A percentile compares a stretch with the other conserved stretches of the same genome.
phyloP scores from a whole-genome alignment of 2,797 vertebrate genomes.

The Oophaga sylvatica region DNA sequence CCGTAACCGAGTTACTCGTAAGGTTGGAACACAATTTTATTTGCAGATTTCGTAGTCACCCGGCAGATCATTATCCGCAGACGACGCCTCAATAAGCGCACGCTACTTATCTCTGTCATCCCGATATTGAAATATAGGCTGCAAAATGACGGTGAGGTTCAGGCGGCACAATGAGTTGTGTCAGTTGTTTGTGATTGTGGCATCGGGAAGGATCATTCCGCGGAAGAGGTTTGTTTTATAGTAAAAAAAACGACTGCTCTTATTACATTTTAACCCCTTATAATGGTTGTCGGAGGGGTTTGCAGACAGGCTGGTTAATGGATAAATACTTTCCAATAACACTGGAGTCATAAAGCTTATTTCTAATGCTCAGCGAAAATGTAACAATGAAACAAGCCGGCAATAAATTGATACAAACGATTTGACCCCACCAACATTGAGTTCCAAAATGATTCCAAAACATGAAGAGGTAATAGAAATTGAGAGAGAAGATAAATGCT shows the following conservation, averaged over 20 bases:
- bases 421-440: not conserved
- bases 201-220: slow-evolving; percentile 24
- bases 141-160: slow-evolving; percentile 23
- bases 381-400: not conserved
- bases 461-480: not conserved
- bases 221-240: slow-evolving; percentile 36
- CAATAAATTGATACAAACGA: not conserved
- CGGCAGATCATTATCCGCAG: slow-evolving; percentile 23
- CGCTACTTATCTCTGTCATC: slow-evolving; percentile 54
- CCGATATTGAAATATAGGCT: slow-evolving; percentile 52
- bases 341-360: not conserved
- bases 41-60: slow-evolving; percentile 42
- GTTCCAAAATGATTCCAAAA: not conserved
- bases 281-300: not conserved
- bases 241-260: slow-evolving; percentile 1
- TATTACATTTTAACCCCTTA: slow-evolving; percentile 36
- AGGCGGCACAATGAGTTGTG: slow-evolving; percentile 45
- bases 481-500: no score
- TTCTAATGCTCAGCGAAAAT: not conserved
- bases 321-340: slow-evolving; percentile 35
- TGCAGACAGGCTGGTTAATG: slow-evolving; percentile 42
- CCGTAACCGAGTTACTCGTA: slow-evolving; percentile 43
- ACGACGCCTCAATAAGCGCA: slow-evolving; percentile 48
- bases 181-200: slow-evolving; percentile 48
- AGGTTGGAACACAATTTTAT: slow-evolving; percentile 59